Evolutionary conservation across 2,113 vertebrate genomes (phyloP).

Genomic region (Phodopus roborovskii): DNA sequence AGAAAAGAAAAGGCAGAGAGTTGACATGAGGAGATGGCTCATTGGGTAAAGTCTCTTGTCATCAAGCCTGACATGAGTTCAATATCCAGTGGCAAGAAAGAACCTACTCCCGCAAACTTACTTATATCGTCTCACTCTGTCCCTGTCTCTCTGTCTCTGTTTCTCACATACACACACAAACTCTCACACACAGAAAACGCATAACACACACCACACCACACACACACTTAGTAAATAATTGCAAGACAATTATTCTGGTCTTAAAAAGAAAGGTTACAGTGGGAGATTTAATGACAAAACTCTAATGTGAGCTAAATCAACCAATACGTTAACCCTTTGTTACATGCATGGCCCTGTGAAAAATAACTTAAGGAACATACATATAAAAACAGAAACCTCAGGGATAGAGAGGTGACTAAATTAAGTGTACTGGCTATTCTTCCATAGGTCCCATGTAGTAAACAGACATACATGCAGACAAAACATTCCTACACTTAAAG

Average conservation of each 20-base stretch:
- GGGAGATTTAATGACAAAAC: constrained; percentile 29
- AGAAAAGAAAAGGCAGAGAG: background rate
- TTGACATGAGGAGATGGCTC: background rate
- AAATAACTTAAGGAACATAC: constrained; percentile 52
- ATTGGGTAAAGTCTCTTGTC: background rate
- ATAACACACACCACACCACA: background rate
- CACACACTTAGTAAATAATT: background rate
- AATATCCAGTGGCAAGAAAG: background rate
- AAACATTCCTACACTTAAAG: background rate
- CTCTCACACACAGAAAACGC: background rate
- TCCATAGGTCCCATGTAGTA: background rate
- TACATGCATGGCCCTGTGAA: background rate
- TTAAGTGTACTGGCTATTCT: background rate
- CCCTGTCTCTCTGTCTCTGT: background rate
- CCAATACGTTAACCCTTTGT: constrained; percentile 25
- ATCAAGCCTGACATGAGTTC: background rate
- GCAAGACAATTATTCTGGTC: background rate
- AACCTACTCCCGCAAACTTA: background rate
- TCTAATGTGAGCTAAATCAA: constrained; percentile 6
- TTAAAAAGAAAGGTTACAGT: constrained; percentile 3
- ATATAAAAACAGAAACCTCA: background rate
- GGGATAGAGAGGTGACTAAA: background rate
- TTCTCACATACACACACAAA: background rate
- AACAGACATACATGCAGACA: background rate
- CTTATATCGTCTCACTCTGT: too few relatives aligned